These are phyloP conservation scores for Xiphophorus hellerii DNA, from an alignment of 2,113 vertebrate genomes.

Conservation along the genomic window DNA sequence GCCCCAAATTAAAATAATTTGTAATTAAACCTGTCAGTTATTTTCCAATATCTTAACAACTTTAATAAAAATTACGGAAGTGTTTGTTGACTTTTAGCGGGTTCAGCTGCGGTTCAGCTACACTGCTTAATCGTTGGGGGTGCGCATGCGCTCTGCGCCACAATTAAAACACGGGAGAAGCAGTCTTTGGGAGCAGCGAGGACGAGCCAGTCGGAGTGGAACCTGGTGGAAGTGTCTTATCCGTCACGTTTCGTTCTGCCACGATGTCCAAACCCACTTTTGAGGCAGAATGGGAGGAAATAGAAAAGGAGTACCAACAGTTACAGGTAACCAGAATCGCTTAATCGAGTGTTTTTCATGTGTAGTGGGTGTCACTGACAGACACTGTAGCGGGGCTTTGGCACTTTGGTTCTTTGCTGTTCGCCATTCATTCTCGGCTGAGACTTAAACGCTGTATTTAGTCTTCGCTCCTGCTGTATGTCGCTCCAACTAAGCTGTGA, in stretches of 20 bases:
- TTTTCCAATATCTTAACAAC: no score
- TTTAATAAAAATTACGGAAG: not conserved
- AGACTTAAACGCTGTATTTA: slow-evolving; percentile 2
- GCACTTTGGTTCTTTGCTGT: slow-evolving; percentile 17
- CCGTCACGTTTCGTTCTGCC: not conserved
- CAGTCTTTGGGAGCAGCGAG: slow-evolving; percentile 1
- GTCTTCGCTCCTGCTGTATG: not conserved
- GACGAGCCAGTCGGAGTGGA: slow-evolving; percentile 6
- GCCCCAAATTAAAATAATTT: not conserved
- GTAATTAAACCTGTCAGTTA: no score
- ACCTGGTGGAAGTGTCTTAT: slow-evolving; percentile 8
- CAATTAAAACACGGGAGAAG: slow-evolving; percentile 33
- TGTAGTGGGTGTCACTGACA: slow-evolving; percentile 21
- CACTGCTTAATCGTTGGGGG: not conserved
- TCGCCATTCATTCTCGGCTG: slow-evolving; percentile 50
- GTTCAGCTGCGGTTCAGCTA: slow-evolving; percentile 4
- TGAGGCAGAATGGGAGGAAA: slow-evolving; percentile 86
- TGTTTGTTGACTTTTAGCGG: not conserved
- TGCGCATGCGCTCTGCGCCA: slow-evolving; percentile 57
- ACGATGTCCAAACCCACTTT: slow-evolving; percentile 81
- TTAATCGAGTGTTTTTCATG: not conserved
- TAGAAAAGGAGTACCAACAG: slow-evolving; percentile 90
- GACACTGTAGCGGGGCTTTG: slow-evolving; percentile 6
- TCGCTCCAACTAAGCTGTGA: not conserved
- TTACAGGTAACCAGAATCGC: slow-evolving; percentile 84